phyloP scores from a whole-genome alignment of 2,797 vertebrate genomes.

The Hydrolagus colliei region DNA sequence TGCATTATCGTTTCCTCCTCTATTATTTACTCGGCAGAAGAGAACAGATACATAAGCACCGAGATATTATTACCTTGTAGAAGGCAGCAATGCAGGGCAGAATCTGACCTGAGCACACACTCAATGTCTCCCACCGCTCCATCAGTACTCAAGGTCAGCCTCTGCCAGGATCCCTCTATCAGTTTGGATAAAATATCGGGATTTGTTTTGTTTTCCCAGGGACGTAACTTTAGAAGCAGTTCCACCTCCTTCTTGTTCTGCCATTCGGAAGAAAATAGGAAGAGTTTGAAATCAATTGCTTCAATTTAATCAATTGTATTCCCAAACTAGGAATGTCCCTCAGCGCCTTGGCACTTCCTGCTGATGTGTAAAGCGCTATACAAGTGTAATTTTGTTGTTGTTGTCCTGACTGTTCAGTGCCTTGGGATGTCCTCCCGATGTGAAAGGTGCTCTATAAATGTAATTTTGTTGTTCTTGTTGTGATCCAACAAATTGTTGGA shows the following conservation, averaged over 20 bases:
- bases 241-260: constrained; percentile 16
- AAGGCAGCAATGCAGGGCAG: neutral
- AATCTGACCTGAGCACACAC: neutral
- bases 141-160: neutral
- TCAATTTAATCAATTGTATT: too few species aligned
- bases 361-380: too few species aligned
- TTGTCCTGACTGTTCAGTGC: too few species aligned
- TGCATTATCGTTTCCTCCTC: too few species aligned
- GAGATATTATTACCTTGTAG: constrained; percentile 8
- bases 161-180: neutral
- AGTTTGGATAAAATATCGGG: neutral
- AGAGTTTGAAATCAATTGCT: neutral
- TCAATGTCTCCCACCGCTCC: neutral
- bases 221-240: neutral
- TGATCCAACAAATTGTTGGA: too few species aligned
- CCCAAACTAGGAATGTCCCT: neutral
- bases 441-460: too few species aligned
- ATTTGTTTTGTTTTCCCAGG: neutral
- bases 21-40: too few species aligned
- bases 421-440: too few species aligned
- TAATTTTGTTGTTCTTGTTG: too few species aligned
- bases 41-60: too few species aligned
- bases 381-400: too few species aligned
- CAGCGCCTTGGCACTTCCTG: too few species aligned
- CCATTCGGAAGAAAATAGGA: neutral